phyloP scores from a whole-genome alignment of 2,888 invertebrate species.

The Limnephilus rhombicus region DNA sequence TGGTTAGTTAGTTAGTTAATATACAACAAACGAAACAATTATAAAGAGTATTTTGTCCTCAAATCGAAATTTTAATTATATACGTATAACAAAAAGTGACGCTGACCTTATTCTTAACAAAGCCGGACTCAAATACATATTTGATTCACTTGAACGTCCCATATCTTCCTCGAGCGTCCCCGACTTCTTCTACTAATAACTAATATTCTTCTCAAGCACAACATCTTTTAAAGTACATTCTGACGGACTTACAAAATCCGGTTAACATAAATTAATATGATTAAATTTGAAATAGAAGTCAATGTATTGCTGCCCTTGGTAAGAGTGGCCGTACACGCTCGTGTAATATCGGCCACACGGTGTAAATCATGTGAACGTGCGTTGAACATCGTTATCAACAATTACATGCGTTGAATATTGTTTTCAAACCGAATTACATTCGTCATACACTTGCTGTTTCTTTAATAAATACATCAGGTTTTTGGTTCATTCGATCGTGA shows the following conservation, averaged over 20 bases:
- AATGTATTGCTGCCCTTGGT: not conserved
- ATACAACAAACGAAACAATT: too few species aligned
- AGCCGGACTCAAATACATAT: too few species aligned
- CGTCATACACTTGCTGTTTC: not conserved
- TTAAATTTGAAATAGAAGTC: not conserved
- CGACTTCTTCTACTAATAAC: too few species aligned
- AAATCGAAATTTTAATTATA: too few species aligned
- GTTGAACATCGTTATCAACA: not conserved
- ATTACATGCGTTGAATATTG: not conserved
- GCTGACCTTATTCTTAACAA: too few species aligned
- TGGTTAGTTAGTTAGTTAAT: too few species aligned
- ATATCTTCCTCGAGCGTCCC: too few species aligned
- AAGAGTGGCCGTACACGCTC: not conserved
- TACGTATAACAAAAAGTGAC: too few species aligned
- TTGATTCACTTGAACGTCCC: too few species aligned
- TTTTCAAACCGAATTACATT: not conserved
- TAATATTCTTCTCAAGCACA: too few species aligned
- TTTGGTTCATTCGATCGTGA: too few species aligned
- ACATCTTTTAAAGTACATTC: not conserved
- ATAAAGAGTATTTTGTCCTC: too few species aligned
- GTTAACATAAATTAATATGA: not conserved
- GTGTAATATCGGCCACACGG: not conserved
- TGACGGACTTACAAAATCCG: not conserved
- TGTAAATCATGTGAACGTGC: not conserved
- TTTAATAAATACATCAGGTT: not conserved